Evolutionary conservation across 2,113 vertebrate species (phyloP), one percentile per base, ranked within the genome.

Genomic region (Carassius gibelio): DNA sequence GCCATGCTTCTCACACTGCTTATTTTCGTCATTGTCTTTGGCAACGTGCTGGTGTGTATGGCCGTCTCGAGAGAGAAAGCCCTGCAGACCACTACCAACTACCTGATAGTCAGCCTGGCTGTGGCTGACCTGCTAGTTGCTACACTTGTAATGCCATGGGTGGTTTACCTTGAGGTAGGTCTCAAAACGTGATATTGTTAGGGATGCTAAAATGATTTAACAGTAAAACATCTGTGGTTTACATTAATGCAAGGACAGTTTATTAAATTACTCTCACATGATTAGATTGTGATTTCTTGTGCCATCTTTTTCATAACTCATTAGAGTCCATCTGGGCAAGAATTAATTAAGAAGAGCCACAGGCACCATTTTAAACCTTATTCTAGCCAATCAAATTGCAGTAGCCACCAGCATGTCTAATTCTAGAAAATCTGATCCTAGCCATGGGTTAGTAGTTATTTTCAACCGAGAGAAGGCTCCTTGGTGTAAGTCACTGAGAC

Each of bases 31-130:
- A 99, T 99, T 3, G 94, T 99, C 90, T 99, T 99, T 0, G 98
- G 98, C 92, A 99, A 99, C 0, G 98, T 99, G 84, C 93, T 99
- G 91, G 98, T 99, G 87, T 99, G 98, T 91, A 99, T 99, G 89
- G 98, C 98, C 0, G 98, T 99, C 83, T 99, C 97, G 78, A 92
- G 97, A 3, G 98, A 99, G 91, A 97, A 98, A 85, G 96, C 98
- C 34, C 95, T 99, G 84, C 98, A 99, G 94, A 99, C 98, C 64
- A 99, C 98, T 89, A 99, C 98, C 89, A 99, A 99, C 93, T 99
- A 99, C 95, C 92, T 99, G 94, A 99, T 48, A 48, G 45, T 48
- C 45, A 48, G 45, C 45, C 45, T 48, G 10, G 45, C 45, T 48
- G 45, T 48, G 42, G 98, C 98, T 0, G 98, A 99, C 90, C 96